Percentiles rank a stretch among this genome's conserved stretches.
Evolutionary conservation across 2,888 invertebrate genomes (phyloP).

Genomic region (Agrochola litura): DNA sequence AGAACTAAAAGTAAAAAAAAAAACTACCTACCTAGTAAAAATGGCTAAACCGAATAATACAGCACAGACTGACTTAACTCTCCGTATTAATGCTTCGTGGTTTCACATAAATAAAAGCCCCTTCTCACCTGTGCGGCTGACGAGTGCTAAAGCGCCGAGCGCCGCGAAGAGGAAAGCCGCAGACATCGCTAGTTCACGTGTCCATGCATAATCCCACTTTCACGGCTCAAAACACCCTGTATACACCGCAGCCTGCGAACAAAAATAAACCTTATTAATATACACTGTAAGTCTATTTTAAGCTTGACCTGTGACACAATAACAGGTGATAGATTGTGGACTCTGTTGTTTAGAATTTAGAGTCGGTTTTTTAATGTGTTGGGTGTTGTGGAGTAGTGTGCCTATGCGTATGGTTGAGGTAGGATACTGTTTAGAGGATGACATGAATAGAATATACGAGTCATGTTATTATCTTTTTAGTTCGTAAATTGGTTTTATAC

Average conservation of each 20-base stretch:
- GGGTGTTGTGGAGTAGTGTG: conserved; percentile 9
- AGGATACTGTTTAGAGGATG: conserved; percentile 41
- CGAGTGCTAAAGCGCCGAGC: conserved; percentile 83
- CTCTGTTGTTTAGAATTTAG: conserved; percentile 26
- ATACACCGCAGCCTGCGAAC: conserved; percentile 74
- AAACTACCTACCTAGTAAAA: too few species aligned
- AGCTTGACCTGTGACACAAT: conserved; percentile 2
- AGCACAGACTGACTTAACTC: conserved; percentile 13
- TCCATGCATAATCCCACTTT: conserved; percentile 81
- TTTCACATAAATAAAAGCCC: conserved; percentile 59
- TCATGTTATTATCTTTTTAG: conserved; percentile 46
- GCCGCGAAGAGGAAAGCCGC: conserved; percentile 82
- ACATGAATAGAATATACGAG: conserved; percentile 56
- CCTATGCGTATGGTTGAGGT: conserved; percentile 25
- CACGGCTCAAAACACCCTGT: conserved; percentile 76
- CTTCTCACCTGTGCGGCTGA: conserved; percentile 83
- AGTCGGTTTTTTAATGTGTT: conserved; percentile 36
- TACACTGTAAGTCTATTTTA: conserved; percentile 35
- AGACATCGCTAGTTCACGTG: conserved; percentile 83
- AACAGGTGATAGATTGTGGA: not conserved
- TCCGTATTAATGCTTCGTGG: conserved; percentile 53
- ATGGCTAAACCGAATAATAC: not conserved
- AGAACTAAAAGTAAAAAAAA: not conserved
- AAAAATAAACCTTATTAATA: conserved; percentile 72
- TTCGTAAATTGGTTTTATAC: conserved; percentile 37